A percentile compares a stretch with the other conserved stretches of the same genome.
Conservation (phyloP, 2,113 vertebrate species). For the Halcyon malimbica region DNA sequence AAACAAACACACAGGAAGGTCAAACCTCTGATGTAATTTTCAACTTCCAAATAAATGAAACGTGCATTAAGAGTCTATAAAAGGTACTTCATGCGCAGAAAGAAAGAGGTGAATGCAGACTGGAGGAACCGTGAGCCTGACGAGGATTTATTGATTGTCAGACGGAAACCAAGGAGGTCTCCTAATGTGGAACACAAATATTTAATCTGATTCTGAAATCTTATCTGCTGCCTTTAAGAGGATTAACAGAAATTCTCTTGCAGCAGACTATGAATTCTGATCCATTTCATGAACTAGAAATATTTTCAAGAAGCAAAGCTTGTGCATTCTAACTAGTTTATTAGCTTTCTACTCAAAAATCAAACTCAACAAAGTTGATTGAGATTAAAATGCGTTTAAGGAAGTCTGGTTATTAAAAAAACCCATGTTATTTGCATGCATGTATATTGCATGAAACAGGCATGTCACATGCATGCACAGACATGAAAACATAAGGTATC, state of each 20-base stretch:
- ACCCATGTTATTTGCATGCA: not conserved
- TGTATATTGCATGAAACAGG: not conserved
- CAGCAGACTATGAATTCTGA: slow-evolving; percentile 34
- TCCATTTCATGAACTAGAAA: not conserved
- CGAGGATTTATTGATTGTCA: slow-evolving; percentile 46
- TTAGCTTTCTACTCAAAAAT: slow-evolving; percentile 22
- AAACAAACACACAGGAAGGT: not conserved
- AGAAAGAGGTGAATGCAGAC: not conserved
- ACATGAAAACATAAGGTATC: not conserved
- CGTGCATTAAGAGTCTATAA: not conserved
- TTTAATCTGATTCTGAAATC: slow-evolving; percentile 64
- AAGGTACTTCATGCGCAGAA: not conserved
- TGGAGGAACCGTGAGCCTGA: not conserved
- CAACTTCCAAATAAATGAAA: slow-evolving; percentile 6
- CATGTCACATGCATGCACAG: not conserved
- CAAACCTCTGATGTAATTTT: not conserved
- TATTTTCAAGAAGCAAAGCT: not conserved
- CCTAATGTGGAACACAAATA: slow-evolving; percentile 30
- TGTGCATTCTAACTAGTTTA: not conserved
- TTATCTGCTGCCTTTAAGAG: slow-evolving; percentile 47
- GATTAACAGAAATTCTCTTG: slow-evolving; percentile 44
- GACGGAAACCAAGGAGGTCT: not conserved
- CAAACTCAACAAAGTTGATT: not conserved
- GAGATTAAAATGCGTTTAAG: not conserved
- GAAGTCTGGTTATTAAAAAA: not conserved